Evolutionary conservation across 1,140 invertebrate species (phyloP).

Genomic region (Zaprionus gabonicus): DNA sequence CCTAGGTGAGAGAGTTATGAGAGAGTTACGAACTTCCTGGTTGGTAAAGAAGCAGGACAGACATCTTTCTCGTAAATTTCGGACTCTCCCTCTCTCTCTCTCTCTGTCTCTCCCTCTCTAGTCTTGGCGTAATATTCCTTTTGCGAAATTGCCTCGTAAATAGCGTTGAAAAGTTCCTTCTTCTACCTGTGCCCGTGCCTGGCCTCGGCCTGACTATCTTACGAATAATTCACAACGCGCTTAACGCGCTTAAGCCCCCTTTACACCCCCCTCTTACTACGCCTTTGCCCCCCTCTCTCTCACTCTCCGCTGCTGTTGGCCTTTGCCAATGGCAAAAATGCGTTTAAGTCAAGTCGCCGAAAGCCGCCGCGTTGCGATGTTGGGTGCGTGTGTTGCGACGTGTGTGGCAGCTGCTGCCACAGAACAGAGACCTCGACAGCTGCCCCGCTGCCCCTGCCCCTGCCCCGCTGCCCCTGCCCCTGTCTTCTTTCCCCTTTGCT

Average conservation of each 20-base stretch:
- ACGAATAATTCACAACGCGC: constrained; percentile 69
- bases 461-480: neutral
- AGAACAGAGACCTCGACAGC: constrained; percentile 53
- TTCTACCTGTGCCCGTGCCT: neutral
- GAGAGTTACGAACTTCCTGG: constrained; percentile 30
- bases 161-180: constrained; percentile 40
- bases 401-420: constrained; percentile 70
- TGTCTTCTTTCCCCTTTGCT: neutral
- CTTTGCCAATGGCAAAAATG: constrained; percentile 64
- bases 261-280: constrained; percentile 3
- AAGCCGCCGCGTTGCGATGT: constrained; percentile 39
- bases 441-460: constrained; percentile 6
- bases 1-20: constrained; percentile 7
- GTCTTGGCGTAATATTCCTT: constrained; percentile 39
- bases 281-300: neutral
- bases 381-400: constrained; percentile 56
- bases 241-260: constrained; percentile 41
- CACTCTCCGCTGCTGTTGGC: constrained; percentile 2
- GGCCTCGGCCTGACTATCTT: constrained; percentile 44
- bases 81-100: neutral
- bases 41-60: constrained; percentile 4
- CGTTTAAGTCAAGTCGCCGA: constrained; percentile 78
- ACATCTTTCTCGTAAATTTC: constrained; percentile 33
- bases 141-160: constrained; percentile 53
- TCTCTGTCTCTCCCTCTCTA: neutral